Evolutionary conservation across 92 coral and sea anemone genomes (phyloP).

Genomic region (Palythoa grandis): DNA sequence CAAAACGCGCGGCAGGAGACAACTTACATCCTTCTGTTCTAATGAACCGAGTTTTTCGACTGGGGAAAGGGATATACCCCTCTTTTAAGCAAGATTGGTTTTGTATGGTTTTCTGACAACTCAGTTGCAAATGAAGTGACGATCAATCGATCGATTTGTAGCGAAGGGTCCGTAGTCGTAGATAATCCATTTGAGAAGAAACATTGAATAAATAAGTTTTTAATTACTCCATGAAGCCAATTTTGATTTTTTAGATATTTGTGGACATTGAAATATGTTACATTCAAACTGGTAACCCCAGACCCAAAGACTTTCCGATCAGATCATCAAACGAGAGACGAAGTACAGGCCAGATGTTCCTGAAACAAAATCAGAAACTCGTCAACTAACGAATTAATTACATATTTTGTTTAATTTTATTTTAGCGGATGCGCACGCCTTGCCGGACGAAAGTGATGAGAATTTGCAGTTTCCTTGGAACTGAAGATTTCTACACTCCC

Average conservation of each 20-base stretch:
- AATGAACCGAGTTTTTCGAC: background rate
- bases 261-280: background rate
- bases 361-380: slow-evolving; percentile 4
- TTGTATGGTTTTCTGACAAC: background rate
- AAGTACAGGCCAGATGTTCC: background rate
- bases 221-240: background rate
- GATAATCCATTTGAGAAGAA: background rate
- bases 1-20: slow-evolving; percentile 22
- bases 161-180: background rate
- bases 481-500: slow-evolving; percentile 93
- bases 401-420: background rate
- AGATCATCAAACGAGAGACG: background rate
- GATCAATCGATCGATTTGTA: background rate
- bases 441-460: slow-evolving; percentile 78
- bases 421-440: slow-evolving; percentile 94
- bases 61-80: no score
- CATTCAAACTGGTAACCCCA: background rate
- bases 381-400: background rate
- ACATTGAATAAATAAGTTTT: background rate
- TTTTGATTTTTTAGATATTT: background rate
- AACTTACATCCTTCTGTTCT: background rate
- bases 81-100: background rate
- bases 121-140: background rate
- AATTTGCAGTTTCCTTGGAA: slow-evolving; percentile 91
- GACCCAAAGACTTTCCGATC: background rate